A percentile compares a stretch with the other conserved stretches of the same genome.
phyloP scores from a whole-genome alignment of 2,797 vertebrate genomes.

The Craterocephalus amniculus region DNA sequence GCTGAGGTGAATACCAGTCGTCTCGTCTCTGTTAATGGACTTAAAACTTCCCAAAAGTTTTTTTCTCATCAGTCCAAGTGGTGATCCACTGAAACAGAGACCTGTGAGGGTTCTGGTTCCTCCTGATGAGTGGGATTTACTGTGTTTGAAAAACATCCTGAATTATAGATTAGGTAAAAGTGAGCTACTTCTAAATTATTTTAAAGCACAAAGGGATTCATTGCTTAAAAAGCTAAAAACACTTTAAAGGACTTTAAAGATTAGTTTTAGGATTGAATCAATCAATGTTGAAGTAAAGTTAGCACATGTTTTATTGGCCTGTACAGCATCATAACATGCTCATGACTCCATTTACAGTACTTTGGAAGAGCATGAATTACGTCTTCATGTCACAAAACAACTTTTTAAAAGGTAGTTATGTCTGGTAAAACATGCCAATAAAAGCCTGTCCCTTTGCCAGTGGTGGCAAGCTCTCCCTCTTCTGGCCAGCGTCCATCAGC shows the following conservation, averaged over 20 bases:
- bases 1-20: neutral
- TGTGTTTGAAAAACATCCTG: neutral
- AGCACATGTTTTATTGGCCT: neutral
- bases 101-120: neutral
- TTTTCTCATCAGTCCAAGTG: neutral
- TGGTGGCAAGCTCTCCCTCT: neutral
- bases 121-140: neutral
- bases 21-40: neutral
- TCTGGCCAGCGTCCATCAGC: too few species aligned
- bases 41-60: neutral
- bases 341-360: neutral
- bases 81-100: neutral
- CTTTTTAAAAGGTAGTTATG: neutral
- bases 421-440: neutral
- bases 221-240: neutral
- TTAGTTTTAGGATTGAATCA: neutral
- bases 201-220: neutral
- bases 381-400: neutral
- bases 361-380: neutral
- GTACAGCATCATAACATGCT: neutral
- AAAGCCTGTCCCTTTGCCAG: neutral
- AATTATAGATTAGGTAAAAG: neutral
- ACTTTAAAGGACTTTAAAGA: neutral
- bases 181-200: neutral
- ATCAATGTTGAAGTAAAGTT: neutral